Conservation (phyloP, 2,888 invertebrate genomes). For the Ashinkailepas kermadecensis region DNA sequence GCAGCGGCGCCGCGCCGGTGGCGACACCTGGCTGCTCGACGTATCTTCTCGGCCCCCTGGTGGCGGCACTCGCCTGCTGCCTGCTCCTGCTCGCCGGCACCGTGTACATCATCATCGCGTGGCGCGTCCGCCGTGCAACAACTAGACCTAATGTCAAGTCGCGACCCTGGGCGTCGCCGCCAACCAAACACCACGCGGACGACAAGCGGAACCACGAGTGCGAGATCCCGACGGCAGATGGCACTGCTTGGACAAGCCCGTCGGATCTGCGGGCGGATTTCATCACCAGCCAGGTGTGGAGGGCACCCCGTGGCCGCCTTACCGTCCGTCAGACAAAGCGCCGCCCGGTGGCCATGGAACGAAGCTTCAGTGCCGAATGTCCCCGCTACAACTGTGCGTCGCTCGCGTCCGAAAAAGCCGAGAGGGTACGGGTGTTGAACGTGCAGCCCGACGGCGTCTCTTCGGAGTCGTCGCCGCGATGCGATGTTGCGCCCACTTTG, state of each 20-base stretch:
- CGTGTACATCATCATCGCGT: not conserved
- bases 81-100: not conserved
- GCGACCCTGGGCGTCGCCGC: not conserved
- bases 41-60: not conserved
- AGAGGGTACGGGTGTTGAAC: too few relatives aligned
- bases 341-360: not conserved
- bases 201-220: not conserved
- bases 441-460: too few relatives aligned
- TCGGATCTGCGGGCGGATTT: not conserved
- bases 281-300: not conserved
- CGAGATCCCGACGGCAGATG: not conserved
- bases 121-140: not conserved
- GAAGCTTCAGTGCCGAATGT: not conserved
- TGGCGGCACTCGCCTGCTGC: not conserved
- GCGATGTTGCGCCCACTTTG: too few relatives aligned
- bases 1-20: not conserved
- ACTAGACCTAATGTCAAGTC: too few relatives aligned
- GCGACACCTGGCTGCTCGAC: not conserved
- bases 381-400: not conserved
- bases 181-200: not conserved
- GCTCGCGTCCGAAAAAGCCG: not conserved
- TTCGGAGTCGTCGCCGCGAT: too few relatives aligned
- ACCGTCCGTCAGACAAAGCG: not conserved
- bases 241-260: not conserved
- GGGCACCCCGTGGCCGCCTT: not conserved